Base-by-base conservation (phyloP, 1,140 invertebrate species). In the Hyles euphorbiae region DNA sequence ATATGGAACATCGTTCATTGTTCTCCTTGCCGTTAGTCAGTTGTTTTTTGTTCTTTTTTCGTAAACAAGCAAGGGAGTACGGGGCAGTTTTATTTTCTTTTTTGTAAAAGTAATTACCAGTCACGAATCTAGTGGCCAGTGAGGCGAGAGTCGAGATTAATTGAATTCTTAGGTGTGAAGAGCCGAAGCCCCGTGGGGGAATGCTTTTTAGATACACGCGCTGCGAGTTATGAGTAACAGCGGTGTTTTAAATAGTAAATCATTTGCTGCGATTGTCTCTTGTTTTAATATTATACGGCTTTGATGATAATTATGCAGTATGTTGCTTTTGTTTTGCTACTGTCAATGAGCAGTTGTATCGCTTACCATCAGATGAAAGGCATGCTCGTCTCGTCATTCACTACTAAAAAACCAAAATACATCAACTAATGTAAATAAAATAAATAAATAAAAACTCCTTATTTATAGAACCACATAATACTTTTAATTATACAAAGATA, bases 121-220 rank as follows among this genome's bases (percentile, higher is more conserved):
- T 82, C 81, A 83, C 83, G 81, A 83, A 72, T 68, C 71, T 59
- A 60, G 65, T 63, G 68, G 74, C 60, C 74, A 59, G 63, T 70
- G 71, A 58, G 70, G 74, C 73, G 74, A 74, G 71, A 65, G 64
- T 63, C 63, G 60, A 80, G 82, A 83, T 83, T 87, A 87, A 87
- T 84, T 84, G 81, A 87, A 87, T 87, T 81, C 78, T 78, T 78
- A 83, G 76, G 78, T 82, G 79, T 80, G 74, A 81, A 78, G 72
- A 72, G 68, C 65, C 57, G 51, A 61, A 67, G 68, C 46, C 51
- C 32, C 58, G 63, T 61, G 56, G 61, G 60, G 45, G 51, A 51
- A 64, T 47, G 61, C 54, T 64, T 72, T 69, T 68, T 65, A 59
- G 50, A 58, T 58, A 43, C 54, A 36, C 33, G 54, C 22, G 60